Evolutionary conservation across 2,113 vertebrate genomes (phyloP).

Genomic region (Typhlomys cinereus): DNA sequence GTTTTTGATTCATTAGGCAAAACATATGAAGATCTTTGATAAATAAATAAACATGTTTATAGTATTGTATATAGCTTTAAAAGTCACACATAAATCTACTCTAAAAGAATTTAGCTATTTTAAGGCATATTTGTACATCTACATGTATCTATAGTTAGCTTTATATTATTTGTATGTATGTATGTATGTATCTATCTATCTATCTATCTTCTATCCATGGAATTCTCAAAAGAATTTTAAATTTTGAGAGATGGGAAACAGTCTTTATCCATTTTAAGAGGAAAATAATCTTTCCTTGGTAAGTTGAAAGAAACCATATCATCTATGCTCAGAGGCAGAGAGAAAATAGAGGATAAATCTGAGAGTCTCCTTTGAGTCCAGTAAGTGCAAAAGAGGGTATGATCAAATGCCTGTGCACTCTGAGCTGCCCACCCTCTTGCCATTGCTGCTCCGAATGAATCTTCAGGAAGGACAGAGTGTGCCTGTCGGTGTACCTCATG

Average conservation of each 20-base stretch:
- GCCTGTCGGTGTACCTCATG: conserved; percentile 28
- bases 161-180: too few relatives aligned
- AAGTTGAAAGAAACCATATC: conserved; percentile 18
- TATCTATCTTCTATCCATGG: too few relatives aligned
- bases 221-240: conserved; percentile 42
- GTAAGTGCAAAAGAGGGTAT: not conserved
- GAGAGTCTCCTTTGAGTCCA: not conserved
- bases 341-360: not conserved
- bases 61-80: not conserved
- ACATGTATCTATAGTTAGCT: not conserved
- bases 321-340: not conserved
- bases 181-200: too few relatives aligned
- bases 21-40: not conserved
- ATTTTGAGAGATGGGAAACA: not conserved
- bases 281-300: conserved; percentile 11
- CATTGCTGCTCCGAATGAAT: not conserved
- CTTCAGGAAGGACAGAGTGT: conserved; percentile 60
- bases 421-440: not conserved
- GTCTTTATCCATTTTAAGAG: not conserved
- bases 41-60: not conserved
- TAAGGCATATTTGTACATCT: not conserved
- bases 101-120: not conserved
- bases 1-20: conserved; percentile 2
- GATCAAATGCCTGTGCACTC: not conserved
- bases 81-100: not conserved